These are phyloP conservation scores for Agrotis segetum DNA, from an alignment of 2,888 invertebrate species.

Conservation along the genomic window DNA sequence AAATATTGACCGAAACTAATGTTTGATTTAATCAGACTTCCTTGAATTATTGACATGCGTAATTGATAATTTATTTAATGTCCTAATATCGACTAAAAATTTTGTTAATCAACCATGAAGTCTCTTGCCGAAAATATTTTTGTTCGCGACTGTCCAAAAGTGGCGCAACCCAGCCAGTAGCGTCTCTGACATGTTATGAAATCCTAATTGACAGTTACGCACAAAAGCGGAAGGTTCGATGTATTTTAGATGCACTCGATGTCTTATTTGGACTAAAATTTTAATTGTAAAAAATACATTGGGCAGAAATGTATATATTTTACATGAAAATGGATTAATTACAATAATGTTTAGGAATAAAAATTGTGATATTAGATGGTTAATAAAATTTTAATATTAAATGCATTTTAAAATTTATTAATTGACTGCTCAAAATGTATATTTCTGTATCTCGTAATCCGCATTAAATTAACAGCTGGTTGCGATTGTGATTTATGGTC, in stretches of 20 bases:
- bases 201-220: slow-evolving; percentile 65
- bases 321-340: neutral
- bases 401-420: neutral
- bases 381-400: neutral
- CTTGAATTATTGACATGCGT: neutral
- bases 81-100: neutral
- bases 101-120: too few relatives aligned
- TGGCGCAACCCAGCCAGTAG: slow-evolving; percentile 60
- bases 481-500: neutral
- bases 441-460: too few relatives aligned
- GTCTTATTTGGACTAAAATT: neutral
- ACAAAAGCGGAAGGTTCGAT: slow-evolving; percentile 36
- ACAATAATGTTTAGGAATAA: too few relatives aligned
- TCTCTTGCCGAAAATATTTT: neutral
- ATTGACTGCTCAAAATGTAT: neutral
- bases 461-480: too few relatives aligned
- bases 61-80: neutral
- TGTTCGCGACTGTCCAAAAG: slow-evolving; percentile 18
- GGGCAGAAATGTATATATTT: too few relatives aligned
- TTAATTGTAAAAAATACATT: neutral
- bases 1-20: slow-evolving; percentile 14
- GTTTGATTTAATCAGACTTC: neutral
- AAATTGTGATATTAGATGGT: too few relatives aligned
- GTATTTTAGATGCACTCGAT: slow-evolving; percentile 15
- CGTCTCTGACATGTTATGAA: slow-evolving; percentile 63